phyloP scores from a whole-genome alignment of 1,140 invertebrate genomes.

The Drosophila biarmipes region DNA sequence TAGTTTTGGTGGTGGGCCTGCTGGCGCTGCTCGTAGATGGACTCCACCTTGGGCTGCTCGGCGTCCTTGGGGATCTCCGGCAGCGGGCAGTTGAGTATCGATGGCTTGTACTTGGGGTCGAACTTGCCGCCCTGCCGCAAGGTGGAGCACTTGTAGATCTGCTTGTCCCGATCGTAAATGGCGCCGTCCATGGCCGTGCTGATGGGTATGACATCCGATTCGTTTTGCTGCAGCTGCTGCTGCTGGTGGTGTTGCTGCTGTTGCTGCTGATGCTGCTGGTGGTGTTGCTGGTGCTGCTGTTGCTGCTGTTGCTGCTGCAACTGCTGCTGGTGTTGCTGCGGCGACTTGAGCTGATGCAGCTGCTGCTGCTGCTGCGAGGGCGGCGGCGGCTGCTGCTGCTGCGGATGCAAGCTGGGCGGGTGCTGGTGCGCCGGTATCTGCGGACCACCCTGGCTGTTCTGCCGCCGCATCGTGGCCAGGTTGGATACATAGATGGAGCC shows the following conservation, averaged over 20 bases:
- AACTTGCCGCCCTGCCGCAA: constrained; percentile 83
- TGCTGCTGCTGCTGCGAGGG: constrained; percentile 65
- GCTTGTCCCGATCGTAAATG: constrained; percentile 84
- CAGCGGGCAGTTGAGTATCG: constrained; percentile 83
- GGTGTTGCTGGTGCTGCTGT: constrained; percentile 32
- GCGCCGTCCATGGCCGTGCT: constrained; percentile 72
- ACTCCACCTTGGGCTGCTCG: constrained; percentile 76
- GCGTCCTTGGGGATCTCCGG: constrained; percentile 84
- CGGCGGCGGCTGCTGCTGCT: constrained; percentile 56
- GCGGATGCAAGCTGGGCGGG: constrained; percentile 43
- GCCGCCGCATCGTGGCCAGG: constrained; percentile 79
- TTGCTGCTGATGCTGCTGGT: constrained; percentile 26
- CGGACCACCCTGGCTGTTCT: constrained; percentile 75
- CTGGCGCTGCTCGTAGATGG: constrained; percentile 75
- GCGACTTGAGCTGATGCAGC: constrained; percentile 72
- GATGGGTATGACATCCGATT: constrained; percentile 62
- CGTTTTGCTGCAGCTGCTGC: constrained; percentile 53
- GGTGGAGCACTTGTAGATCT: constrained; percentile 84
- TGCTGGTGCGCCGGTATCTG: constrained; percentile 77
- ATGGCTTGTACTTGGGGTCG: constrained; percentile 83
- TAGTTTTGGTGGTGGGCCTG: constrained; percentile 76
- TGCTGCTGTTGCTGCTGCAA: constrained; percentile 42
- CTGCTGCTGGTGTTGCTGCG: constrained; percentile 58
- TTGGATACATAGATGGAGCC: constrained; percentile 82
- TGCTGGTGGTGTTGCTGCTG: constrained; percentile 44